Conservation (phyloP, 2,888 invertebrate species). For the Ectobius pallidus region DNA sequence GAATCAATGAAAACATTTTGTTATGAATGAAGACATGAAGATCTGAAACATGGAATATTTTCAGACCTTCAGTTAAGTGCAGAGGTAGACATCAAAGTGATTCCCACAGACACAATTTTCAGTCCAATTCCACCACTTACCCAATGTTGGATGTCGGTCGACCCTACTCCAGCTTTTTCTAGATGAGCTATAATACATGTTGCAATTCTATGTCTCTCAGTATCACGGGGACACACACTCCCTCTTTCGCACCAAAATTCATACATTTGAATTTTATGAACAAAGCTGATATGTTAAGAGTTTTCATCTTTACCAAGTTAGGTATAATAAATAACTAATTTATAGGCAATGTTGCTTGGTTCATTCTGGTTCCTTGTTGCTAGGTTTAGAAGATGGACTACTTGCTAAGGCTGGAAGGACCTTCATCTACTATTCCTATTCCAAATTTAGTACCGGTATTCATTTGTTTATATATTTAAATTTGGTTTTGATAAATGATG, state of each 20-base stretch:
- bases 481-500: no score
- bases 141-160: neutral
- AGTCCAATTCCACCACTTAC: conserved; percentile 7
- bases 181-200: conserved; percentile 24
- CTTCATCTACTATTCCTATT: no score
- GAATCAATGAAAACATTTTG: no score
- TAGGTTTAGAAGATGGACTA: no score
- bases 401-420: no score
- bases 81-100: neutral
- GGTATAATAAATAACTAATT: no score
- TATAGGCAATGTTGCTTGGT: no score
- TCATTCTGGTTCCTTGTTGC: no score
- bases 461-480: no score
- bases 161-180: conserved; percentile 11
- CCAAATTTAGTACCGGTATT: no score
- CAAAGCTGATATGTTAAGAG: neutral
- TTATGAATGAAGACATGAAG: conserved; percentile 1
- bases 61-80: neutral
- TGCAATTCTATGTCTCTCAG: conserved; percentile 21
- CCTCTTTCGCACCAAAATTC: neutral
- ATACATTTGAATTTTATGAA: conserved; percentile 7
- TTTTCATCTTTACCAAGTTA: neutral
- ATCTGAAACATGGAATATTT: neutral
- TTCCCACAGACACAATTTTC: conserved; percentile 3
- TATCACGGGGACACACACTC: conserved; percentile 14